Conservation (phyloP, 2,797 vertebrate genomes). For the Enteromius trimaculatus region DNA sequence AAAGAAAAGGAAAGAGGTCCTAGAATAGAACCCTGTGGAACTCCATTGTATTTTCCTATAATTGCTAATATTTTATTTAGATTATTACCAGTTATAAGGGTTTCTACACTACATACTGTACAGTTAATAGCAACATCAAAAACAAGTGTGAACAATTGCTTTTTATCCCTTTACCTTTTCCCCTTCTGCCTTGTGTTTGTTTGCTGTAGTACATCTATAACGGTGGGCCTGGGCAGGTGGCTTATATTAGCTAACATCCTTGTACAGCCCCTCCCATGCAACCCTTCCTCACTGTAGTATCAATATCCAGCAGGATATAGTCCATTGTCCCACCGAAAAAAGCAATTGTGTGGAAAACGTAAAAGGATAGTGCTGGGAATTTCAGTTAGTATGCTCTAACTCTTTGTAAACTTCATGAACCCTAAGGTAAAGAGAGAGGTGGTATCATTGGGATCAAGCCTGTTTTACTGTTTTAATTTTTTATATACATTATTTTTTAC, state of each 20-base stretch:
- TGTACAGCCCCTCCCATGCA: constrained; percentile 45
- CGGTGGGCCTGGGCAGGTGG: constrained; percentile 39
- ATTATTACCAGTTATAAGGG: not conserved
- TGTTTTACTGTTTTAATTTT: constrained; percentile 2
- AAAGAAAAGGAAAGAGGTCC: not conserved
- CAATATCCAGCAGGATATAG: constrained; percentile 60
- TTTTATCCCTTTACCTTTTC: not conserved
- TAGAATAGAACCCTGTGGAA: constrained; percentile 8
- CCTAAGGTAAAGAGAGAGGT: constrained; percentile 49
- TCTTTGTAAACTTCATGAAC: constrained; percentile 51
- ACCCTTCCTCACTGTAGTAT: constrained; percentile 55
- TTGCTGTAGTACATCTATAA: constrained; percentile 3
- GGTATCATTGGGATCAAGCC: constrained; percentile 36
- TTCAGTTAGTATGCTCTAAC: constrained; percentile 47
- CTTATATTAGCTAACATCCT: constrained; percentile 45
- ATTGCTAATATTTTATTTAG: not conserved
- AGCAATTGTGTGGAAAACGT: constrained; percentile 51
- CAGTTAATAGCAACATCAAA: not conserved
- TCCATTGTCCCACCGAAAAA: constrained; percentile 48
- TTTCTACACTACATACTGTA: not conserved
- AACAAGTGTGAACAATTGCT: not conserved
- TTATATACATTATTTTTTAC: not conserved
- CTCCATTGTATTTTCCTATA: not conserved
- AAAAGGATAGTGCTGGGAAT: constrained; percentile 63
- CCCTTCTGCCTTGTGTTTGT: not conserved